Percentiles rank a stretch among this genome's conserved stretches.
Evolutionary conservation across 2,113 vertebrate species (phyloP).

Genomic region (Pyxicephalus adspersus): DNA sequence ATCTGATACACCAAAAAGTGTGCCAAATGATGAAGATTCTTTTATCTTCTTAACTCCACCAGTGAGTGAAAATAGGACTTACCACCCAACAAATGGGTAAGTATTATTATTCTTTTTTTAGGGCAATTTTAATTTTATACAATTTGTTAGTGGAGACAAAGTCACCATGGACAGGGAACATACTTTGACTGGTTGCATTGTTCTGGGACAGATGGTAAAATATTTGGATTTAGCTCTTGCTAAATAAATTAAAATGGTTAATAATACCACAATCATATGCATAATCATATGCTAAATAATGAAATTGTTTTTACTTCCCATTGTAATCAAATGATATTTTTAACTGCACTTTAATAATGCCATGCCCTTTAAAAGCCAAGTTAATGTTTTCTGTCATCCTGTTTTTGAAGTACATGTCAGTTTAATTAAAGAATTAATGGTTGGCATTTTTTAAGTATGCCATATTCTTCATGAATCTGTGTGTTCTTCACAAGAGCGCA

Average conservation of each 20-base stretch:
- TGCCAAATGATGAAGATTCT: too few relatives aligned
- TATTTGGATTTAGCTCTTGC: slow-evolving; percentile 13
- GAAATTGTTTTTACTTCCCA: slow-evolving; percentile 74
- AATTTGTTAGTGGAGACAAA: too few relatives aligned
- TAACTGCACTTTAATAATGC: slow-evolving; percentile 82
- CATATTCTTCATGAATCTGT: slow-evolving; percentile 76
- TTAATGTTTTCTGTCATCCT: slow-evolving; percentile 76
- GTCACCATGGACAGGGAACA: background rate
- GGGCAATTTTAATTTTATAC: background rate
- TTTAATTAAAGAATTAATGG: slow-evolving; percentile 83
- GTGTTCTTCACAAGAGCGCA: slow-evolving; percentile 75
- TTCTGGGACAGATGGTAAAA: background rate
- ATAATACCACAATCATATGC: slow-evolving; percentile 71
- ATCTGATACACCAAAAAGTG: too few relatives aligned
- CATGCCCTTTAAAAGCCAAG: slow-evolving; percentile 80
- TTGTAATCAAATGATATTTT: slow-evolving; percentile 74
- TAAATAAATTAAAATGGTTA: slow-evolving; percentile 64
- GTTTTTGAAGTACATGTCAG: slow-evolving; percentile 77
- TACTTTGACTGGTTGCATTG: background rate
- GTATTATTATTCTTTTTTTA: background rate
- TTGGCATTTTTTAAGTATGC: slow-evolving; percentile 77
- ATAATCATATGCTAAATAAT: slow-evolving; percentile 74
- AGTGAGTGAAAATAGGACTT: too few relatives aligned
- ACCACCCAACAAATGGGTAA: too few relatives aligned
- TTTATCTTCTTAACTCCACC: too few relatives aligned